These are phyloP conservation scores for Tethea ocularis DNA, from an alignment of 2,888 invertebrate genomes.

Conservation along the genomic window DNA sequence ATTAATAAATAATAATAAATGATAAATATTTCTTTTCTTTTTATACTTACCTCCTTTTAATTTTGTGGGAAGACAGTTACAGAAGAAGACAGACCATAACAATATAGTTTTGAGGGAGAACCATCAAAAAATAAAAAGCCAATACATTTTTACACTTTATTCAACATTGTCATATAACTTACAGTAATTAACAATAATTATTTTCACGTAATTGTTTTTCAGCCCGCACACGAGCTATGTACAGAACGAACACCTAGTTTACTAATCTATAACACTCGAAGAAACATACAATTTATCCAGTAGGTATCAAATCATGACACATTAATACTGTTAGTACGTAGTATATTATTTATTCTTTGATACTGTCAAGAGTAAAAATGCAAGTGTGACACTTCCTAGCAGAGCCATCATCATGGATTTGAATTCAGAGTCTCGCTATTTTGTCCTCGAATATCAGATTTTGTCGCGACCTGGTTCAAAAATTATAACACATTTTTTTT, in stretches of 20 bases:
- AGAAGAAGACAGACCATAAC: too few species aligned
- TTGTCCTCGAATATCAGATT: too few species aligned
- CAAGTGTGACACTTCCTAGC: too few species aligned
- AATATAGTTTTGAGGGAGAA: not conserved
- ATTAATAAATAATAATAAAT: slow-evolving; percentile 78
- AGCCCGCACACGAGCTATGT: slow-evolving; percentile 38
- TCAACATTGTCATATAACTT: slow-evolving; percentile 78
- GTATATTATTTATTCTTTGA: too few species aligned
- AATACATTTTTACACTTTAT: slow-evolving; percentile 68
- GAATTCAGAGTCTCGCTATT: too few species aligned
- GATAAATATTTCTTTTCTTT: slow-evolving; percentile 45
- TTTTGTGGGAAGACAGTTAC: too few species aligned
- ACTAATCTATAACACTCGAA: slow-evolving; percentile 37
- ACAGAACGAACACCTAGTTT: slow-evolving; percentile 67
- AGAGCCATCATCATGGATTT: too few species aligned
- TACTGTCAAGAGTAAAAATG: not conserved
- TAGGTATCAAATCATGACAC: not conserved
- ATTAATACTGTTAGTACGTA: too few species aligned
- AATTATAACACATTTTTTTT: too few species aligned
- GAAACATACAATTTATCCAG: slow-evolving; percentile 23
- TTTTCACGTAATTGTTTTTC: slow-evolving; percentile 48
- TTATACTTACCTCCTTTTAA: slow-evolving; percentile 22
- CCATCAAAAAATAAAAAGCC: slow-evolving; percentile 11
- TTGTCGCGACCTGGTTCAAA: too few species aligned
- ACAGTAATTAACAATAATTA: slow-evolving; percentile 74